Evolutionary conservation across 2,888 invertebrate species (phyloP).

Genomic region (Gymnoscelis rufifasciata): DNA sequence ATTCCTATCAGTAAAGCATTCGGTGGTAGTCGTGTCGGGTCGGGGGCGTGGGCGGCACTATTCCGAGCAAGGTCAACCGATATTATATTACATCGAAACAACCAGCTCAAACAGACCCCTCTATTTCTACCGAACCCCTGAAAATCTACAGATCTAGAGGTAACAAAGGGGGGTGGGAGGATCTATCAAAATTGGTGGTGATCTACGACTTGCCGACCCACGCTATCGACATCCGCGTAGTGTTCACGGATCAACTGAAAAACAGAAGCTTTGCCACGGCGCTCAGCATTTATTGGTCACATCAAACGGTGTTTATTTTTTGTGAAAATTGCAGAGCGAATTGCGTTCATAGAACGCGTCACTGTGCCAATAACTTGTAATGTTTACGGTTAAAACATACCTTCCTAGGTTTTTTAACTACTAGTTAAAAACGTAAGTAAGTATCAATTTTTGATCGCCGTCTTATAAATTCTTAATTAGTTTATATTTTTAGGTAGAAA

Average conservation of each 20-base stretch:
- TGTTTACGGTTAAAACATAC: no score
- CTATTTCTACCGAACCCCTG: slow-evolving; percentile 21
- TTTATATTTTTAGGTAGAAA: no score
- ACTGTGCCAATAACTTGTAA: neutral
- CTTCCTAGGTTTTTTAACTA: no score
- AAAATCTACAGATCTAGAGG: slow-evolving; percentile 21
- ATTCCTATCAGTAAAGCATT: slow-evolving; percentile 35
- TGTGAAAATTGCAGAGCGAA: slow-evolving; percentile 5
- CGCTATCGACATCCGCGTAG: slow-evolving; percentile 60
- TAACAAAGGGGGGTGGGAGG: slow-evolving; percentile 32
- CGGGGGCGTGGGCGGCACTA: slow-evolving; percentile 66
- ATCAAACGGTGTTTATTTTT: slow-evolving; percentile 25
- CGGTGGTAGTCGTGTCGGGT: slow-evolving; percentile 40
- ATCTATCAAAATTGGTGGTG: slow-evolving; percentile 42
- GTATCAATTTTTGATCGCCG: no score
- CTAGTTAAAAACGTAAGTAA: no score
- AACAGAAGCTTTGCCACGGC: slow-evolving; percentile 43
- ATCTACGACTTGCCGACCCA: slow-evolving; percentile 50
- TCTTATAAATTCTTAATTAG: no score
- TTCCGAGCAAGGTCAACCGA: slow-evolving; percentile 73
- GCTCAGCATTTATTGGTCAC: slow-evolving; percentile 27
- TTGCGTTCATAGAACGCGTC: neutral
- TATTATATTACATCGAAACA: slow-evolving; percentile 68
- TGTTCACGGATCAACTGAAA: slow-evolving; percentile 49
- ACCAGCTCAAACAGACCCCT: slow-evolving; percentile 40